phyloP scores from a whole-genome alignment of 2,888 invertebrate species.

The Vanessa cardui region DNA sequence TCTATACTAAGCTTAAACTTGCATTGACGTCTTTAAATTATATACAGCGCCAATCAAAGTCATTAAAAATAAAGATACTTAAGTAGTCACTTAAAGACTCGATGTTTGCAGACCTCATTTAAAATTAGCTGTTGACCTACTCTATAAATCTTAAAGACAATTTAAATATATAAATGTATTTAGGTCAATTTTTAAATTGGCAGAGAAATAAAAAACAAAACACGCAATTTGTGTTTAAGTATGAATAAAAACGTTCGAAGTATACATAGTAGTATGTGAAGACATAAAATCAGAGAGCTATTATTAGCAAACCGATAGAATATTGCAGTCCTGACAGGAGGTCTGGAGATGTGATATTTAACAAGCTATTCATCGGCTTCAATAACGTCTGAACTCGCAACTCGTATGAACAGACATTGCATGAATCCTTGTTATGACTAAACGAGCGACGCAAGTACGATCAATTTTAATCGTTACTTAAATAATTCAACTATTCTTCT shows the following conservation, averaged over 20 bases:
- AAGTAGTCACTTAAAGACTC: slow-evolving; percentile 21
- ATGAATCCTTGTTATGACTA: slow-evolving; percentile 32
- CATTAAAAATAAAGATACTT: slow-evolving; percentile 22
- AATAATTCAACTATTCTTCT: no score
- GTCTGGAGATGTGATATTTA: slow-evolving; percentile 56
- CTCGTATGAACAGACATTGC: slow-evolving; percentile 47
- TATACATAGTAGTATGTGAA: slow-evolving; percentile 30
- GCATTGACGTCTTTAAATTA: not conserved
- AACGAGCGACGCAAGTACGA: slow-evolving; percentile 28
- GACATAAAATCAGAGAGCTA: slow-evolving; percentile 34
- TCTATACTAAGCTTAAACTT: not conserved
- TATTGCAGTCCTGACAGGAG: slow-evolving; percentile 55
- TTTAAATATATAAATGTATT: slow-evolving; percentile 15
- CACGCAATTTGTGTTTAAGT: slow-evolving; percentile 1
- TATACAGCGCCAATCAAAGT: slow-evolving; percentile 17
- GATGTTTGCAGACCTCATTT: slow-evolving; percentile 28
- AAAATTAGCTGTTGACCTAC: slow-evolving; percentile 28
- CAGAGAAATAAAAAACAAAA: slow-evolving; percentile 15
- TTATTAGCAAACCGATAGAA: slow-evolving; percentile 49
- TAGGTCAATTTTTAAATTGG: slow-evolving; percentile 13
- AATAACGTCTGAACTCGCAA: slow-evolving; percentile 56
- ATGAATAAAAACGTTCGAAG: not conserved
- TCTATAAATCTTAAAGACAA: slow-evolving; percentile 21
- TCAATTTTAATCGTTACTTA: not conserved
- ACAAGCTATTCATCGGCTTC: slow-evolving; percentile 70